phyloP scores from a whole-genome alignment of 2,113 vertebrate species.

The Hippocampus barbouri region DNA sequence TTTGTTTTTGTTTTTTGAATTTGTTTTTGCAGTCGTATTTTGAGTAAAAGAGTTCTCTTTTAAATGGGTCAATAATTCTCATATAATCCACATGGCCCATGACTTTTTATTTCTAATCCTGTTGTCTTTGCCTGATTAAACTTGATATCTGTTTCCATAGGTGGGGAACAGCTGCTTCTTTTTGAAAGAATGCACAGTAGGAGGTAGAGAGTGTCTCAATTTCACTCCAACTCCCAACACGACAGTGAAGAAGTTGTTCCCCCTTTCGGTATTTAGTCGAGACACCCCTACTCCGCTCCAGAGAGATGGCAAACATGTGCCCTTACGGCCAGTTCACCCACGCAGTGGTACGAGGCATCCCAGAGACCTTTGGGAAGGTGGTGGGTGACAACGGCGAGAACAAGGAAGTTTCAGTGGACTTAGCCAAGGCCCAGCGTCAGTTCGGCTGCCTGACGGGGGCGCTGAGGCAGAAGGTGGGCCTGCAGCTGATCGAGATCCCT shows the following conservation, averaged over 20 bases:
- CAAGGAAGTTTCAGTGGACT: slow-evolving; percentile 61
- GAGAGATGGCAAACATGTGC: slow-evolving; percentile 67
- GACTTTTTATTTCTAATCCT: not conserved
- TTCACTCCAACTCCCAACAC: slow-evolving; percentile 7
- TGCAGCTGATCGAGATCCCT: slow-evolving; percentile 87
- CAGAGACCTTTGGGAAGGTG: slow-evolving; percentile 71
- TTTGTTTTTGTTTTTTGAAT: not conserved
- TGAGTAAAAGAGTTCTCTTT: too few relatives aligned
- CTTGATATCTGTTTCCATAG: slow-evolving; percentile 14
- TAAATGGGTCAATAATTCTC: not conserved
- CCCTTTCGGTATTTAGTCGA: not conserved
- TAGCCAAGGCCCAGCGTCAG: slow-evolving; percentile 86
- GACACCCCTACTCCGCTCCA: not conserved
- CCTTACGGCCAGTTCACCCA: slow-evolving; percentile 83
- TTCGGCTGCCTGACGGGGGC: slow-evolving; percentile 84
- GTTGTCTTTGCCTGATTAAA: slow-evolving; percentile 7
- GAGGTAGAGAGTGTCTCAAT: slow-evolving; percentile 18
- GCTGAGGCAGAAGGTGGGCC: slow-evolving; percentile 86
- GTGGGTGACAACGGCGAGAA: slow-evolving; percentile 36
- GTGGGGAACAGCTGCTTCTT: slow-evolving; percentile 9
- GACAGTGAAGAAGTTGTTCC: slow-evolving; percentile 7
- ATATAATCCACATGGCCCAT: not conserved
- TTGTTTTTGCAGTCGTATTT: too few relatives aligned
- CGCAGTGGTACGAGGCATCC: slow-evolving; percentile 82
- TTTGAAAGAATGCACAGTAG: slow-evolving; percentile 10